Percentiles rank a stretch among this genome's conserved stretches.
Evolutionary conservation across 2,113 vertebrate species (phyloP).

Genomic region (Pseudopipra pipra): DNA sequence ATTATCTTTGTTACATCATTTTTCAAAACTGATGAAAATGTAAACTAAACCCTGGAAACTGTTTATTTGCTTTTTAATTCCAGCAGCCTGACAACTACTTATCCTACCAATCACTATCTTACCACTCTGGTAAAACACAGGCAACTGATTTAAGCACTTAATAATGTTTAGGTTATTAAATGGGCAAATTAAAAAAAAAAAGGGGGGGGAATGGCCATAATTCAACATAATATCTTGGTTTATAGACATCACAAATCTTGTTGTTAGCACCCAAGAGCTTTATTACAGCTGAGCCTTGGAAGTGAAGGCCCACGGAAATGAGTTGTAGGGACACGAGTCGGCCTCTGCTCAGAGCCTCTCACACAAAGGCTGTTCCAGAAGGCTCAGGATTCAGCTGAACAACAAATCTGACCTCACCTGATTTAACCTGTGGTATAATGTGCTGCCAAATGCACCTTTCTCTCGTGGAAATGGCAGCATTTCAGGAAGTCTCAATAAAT

Average conservation of each 20-base stretch:
- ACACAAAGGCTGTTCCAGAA: rapidly evolving
- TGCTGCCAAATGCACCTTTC: background rate
- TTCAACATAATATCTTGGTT: background rate
- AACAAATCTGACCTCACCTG: background rate
- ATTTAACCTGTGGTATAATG: background rate
- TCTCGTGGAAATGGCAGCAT: background rate
- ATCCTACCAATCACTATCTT: background rate
- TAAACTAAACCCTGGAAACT: background rate
- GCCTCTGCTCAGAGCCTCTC: background rate
- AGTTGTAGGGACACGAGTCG: background rate
- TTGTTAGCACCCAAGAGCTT: background rate
- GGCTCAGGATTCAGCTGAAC: background rate
- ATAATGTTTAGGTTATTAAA: background rate
- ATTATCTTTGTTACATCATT: background rate
- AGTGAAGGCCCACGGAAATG: background rate
- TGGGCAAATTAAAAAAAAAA: background rate
- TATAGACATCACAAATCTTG: background rate
- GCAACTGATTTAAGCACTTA: background rate
- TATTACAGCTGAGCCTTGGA: background rate
- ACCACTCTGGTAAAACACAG: background rate
- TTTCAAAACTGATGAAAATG: background rate
- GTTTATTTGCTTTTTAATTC: background rate
- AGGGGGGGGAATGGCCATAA: background rate
- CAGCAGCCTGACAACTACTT: background rate
- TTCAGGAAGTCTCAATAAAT: background rate